Percentiles rank a stretch among this genome's conserved stretches.
These are phyloP conservation scores for Tachycineta bicolor DNA, from an alignment of 2,113 vertebrate genomes.

Conservation along the genomic window DNA sequence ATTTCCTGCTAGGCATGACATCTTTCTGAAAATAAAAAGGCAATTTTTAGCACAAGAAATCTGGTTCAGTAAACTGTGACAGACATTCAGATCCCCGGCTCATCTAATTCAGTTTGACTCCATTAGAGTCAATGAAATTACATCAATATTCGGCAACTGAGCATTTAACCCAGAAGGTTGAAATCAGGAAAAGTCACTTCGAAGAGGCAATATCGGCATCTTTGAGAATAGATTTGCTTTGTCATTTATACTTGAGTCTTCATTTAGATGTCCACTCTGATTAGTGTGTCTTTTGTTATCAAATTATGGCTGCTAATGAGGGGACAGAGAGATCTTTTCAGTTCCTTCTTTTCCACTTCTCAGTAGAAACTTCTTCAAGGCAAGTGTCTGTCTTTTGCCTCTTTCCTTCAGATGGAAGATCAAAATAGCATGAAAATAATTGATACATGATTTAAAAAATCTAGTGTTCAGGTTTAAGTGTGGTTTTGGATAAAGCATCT, in stretches of 20 bases:
- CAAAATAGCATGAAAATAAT: neutral
- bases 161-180: neutral
- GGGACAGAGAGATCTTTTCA: neutral
- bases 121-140: neutral
- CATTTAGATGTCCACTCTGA: neutral
- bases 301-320: neutral
- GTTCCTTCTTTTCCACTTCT: neutral
- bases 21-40: conserved; percentile 30
- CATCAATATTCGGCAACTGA: neutral
- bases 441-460: neutral
- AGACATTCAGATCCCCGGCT: neutral
- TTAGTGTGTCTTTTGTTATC: neutral
- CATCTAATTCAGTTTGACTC: neutral
- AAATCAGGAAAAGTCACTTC: neutral
- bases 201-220: neutral
- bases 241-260: neutral
- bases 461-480: neutral
- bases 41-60: neutral
- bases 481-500: neutral
- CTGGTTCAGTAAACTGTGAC: neutral
- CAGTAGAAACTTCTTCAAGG: neutral
- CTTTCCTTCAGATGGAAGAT: neutral
- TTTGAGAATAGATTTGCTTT: neutral
- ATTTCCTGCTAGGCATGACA: conserved; percentile 1
- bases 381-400: neutral